phyloP scores from a whole-genome alignment of 2,797 vertebrate species.

The Microctenopoma stevenorrisi region DNA sequence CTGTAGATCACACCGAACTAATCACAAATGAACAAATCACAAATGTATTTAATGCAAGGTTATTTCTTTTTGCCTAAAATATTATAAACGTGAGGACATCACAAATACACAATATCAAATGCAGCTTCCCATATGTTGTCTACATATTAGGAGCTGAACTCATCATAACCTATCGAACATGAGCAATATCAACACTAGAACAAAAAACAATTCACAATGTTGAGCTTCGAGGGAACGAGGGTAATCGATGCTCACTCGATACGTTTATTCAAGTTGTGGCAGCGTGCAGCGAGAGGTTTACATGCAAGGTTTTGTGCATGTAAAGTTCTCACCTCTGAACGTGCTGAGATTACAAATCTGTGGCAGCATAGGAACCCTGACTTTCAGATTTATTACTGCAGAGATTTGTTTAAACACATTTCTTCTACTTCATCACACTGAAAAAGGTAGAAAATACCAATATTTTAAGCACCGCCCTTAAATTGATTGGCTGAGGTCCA shows the following conservation, averaged over 20 bases:
- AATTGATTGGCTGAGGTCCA: background rate
- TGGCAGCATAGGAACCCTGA: no score
- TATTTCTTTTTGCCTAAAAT: background rate
- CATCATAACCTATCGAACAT: background rate
- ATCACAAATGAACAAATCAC: conserved; percentile 3
- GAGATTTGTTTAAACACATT: background rate
- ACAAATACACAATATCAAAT: background rate
- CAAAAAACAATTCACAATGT: background rate
- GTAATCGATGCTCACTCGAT: background rate
- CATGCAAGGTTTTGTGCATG: no score
- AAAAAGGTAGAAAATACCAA: background rate
- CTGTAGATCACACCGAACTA: background rate
- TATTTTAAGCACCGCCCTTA: background rate
- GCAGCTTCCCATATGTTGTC: background rate
- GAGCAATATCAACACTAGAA: background rate
- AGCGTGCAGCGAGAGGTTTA: background rate
- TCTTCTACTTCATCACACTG: background rate
- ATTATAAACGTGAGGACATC: background rate
- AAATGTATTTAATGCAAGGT: background rate
- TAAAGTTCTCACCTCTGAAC: background rate
- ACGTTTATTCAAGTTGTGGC: background rate
- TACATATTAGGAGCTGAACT: background rate
- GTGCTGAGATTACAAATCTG: no score
- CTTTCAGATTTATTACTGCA: background rate
- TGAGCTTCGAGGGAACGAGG: background rate